Percentiles rank a stretch among this genome's conserved stretches.
Conservation (phyloP, 1,140 invertebrate species). For the Drosophila saltans region DNA sequence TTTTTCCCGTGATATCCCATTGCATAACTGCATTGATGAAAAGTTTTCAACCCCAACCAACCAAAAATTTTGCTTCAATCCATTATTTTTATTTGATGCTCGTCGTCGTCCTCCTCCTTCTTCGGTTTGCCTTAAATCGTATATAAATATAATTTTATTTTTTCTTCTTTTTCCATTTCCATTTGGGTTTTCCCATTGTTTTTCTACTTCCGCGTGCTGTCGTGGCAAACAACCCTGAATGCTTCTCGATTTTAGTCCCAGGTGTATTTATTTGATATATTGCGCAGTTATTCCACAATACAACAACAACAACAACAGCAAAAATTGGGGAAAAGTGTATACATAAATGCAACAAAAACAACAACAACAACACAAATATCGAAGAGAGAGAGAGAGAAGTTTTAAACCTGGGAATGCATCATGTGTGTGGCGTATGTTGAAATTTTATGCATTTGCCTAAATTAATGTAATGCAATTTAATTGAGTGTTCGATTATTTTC, state of each 20-base stretch:
- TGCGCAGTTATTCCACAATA: slow-evolving; percentile 72
- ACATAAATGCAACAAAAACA: background rate
- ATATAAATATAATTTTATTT: slow-evolving; percentile 69
- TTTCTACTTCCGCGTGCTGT: slow-evolving; percentile 43
- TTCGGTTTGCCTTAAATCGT: slow-evolving; percentile 64
- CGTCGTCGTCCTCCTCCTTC: slow-evolving; percentile 15
- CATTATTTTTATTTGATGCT: slow-evolving; percentile 68
- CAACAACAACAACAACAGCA: background rate
- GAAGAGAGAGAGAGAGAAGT: background rate
- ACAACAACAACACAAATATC: background rate
- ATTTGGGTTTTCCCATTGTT: slow-evolving; percentile 64
- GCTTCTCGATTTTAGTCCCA: slow-evolving; percentile 53
- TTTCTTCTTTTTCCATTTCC: slow-evolving; percentile 60
- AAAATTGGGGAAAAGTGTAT: background rate
- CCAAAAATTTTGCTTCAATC: slow-evolving; percentile 70
- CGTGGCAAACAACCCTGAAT: slow-evolving; percentile 60
- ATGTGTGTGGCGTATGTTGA: slow-evolving; percentile 69
- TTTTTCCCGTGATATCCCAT: slow-evolving; percentile 50
- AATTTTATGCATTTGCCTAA: slow-evolving; percentile 57
- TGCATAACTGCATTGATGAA: slow-evolving; percentile 43
- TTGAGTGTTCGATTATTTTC: slow-evolving; percentile 51
- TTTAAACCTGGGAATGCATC: slow-evolving; percentile 66
- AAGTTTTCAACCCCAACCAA: slow-evolving; percentile 32
- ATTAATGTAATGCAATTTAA: slow-evolving; percentile 70
- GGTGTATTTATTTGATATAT: slow-evolving; percentile 79